Base-by-base conservation (phyloP, 2,888 invertebrate species). In the Syrista parreyssii region DNA sequence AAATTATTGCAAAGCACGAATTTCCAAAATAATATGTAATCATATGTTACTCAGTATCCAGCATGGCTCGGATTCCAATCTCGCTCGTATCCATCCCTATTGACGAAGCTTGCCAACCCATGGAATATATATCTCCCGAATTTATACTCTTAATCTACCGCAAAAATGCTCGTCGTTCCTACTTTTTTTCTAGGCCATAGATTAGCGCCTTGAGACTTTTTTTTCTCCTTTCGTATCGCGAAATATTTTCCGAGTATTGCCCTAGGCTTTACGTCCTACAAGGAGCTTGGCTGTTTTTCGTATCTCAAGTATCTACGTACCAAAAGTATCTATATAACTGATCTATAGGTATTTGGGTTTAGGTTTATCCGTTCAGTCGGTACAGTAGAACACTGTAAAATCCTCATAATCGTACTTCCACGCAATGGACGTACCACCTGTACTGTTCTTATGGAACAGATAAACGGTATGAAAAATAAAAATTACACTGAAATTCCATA, bases 91-190 rank as follows among this genome's bases (percentile, higher is more conserved):
- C 33, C 71, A 71, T 71, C 23, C 30, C 71, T 71, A 31, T 31
- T n/a, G 30, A 71, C 71, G 71, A 32, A 12, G n/a, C 68, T 30
- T 12, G 32, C 75, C 40, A 31, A 40, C 30, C 30, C 32, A 34
- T 40, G 35, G 71, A 75, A 69, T 69, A 75, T 74, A 74, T 81
- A 81, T 81, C 82, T 77, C 73, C 55, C 35, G 69, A 81, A 81
- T 82, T 82, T 79, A 79, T 80, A 75, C 73, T 81, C 80, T 79
- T 79, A 81, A 82, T 81, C 79, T 80, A 81, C 81, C 77, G 71
- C 76, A 71, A 75, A 79, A 80, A 79, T 79, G 74, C 76, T 76
- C 75, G 73, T 31, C 36, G 40, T 30, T 73, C 55, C 9, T 72
- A 75, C 74, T 77, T 74, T 78, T 76, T 76, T 68, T 68, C 76